phyloP scores from a whole-genome alignment of 2,888 invertebrate genomes.

The Hyposoter didymator region DNA sequence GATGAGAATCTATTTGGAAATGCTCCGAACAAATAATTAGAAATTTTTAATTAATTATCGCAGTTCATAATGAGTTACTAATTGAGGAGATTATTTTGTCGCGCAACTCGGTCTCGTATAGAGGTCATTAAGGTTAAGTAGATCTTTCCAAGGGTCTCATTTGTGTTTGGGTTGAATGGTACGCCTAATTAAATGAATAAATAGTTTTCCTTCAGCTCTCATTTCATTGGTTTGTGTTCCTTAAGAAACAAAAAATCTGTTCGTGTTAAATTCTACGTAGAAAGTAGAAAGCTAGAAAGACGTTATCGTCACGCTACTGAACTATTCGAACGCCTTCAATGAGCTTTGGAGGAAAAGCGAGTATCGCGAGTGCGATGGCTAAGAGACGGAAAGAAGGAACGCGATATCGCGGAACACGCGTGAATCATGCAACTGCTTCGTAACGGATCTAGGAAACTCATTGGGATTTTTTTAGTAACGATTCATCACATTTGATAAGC shows the following conservation, averaged over 20 bases:
- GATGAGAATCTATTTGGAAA: neutral
- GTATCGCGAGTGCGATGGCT: neutral
- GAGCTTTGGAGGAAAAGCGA: conserved; percentile 4
- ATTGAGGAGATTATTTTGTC: neutral
- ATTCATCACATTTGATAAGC: neutral
- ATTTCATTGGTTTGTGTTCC: neutral
- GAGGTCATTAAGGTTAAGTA: neutral
- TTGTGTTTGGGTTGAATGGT: neutral
- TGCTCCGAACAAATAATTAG: neutral
- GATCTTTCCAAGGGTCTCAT: neutral
- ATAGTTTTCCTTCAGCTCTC: neutral
- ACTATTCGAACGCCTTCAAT: conserved; percentile 10
- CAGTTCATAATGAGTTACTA: neutral
- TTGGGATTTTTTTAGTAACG: conserved; percentile 28
- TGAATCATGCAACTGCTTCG: conserved; percentile 50
- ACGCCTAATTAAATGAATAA: neutral
- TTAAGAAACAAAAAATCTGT: neutral
- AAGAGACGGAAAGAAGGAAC: neutral
- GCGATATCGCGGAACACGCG: conserved; percentile 4
- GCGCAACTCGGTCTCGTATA: neutral
- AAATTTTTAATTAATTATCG: neutral
- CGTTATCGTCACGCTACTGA: conserved; percentile 38
- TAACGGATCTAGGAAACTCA: conserved; percentile 28
- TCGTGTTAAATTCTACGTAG: conserved; percentile 9
- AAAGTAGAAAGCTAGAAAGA: conserved; percentile 49